Evolutionary conservation across 2,888 invertebrate species (phyloP).

Genomic region (Himalopsyche tibetana): DNA sequence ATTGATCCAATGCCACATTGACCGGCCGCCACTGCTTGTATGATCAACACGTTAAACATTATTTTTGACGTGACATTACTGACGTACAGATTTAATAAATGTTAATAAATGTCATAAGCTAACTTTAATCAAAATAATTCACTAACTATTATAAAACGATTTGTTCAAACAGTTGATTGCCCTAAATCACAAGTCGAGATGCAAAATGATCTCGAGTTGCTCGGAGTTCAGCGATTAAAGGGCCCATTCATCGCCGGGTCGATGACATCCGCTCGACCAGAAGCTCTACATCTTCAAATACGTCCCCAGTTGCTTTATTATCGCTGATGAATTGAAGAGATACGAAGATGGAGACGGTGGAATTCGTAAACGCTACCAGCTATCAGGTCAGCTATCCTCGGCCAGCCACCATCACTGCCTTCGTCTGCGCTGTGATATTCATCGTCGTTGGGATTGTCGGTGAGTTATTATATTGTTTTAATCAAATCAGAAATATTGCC

Average conservation of each 20-base stretch:
- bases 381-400: constrained; percentile 78
- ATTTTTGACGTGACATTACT: no score
- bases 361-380: neutral
- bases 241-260: neutral
- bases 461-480: constrained; percentile 72
- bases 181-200: neutral
- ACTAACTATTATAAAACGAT: neutral
- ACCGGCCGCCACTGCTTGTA: no score
- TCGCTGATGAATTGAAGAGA: neutral
- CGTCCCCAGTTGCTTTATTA: no score
- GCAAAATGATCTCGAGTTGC: neutral
- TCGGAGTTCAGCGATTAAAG: neutral
- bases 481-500: neutral
- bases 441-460: constrained; percentile 87
- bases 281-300: neutral
- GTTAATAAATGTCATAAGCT: no score
- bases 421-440: constrained; percentile 87
- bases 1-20: no score
- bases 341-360: neutral
- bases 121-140: no score
- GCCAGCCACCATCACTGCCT: constrained; percentile 86
- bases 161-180: neutral
- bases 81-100: no score
- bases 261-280: neutral
- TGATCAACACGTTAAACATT: no score